These are phyloP conservation scores for Mormyrus proboscirostris DNA, from an alignment of 2,797 vertebrate species.

Conservation along the genomic window DNA sequence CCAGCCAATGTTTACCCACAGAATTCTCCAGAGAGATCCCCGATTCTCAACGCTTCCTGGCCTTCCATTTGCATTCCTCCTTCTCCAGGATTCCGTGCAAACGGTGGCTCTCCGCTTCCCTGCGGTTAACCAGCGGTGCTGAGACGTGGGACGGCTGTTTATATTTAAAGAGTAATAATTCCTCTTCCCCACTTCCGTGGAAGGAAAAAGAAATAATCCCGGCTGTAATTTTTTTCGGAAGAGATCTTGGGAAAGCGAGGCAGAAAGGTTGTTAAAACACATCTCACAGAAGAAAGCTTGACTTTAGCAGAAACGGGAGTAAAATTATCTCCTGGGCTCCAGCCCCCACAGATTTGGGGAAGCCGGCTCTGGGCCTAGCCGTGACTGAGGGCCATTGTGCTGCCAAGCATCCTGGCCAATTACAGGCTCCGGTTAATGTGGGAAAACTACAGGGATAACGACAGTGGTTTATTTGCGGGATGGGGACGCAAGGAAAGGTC, in stretches of 20 bases:
- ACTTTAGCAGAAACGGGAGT: slow-evolving; percentile 21
- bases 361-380: slow-evolving; percentile 3
- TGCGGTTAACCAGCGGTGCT: slow-evolving; percentile 58
- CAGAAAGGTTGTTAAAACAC: slow-evolving; percentile 59
- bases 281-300: slow-evolving; percentile 40
- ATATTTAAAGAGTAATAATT: slow-evolving; percentile 68
- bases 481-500: not conserved
- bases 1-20: slow-evolving; percentile 34
- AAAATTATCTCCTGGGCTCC: slow-evolving; percentile 25
- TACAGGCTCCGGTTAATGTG: not conserved
- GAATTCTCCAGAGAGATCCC: slow-evolving; percentile 40
- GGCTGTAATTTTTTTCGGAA: slow-evolving; percentile 58
- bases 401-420: not conserved
- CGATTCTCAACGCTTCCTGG: slow-evolving; percentile 5
- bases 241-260: slow-evolving; percentile 48
- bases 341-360: slow-evolving; percentile 12
- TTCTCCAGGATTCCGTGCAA: slow-evolving; percentile 26
- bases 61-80: slow-evolving; percentile 20
- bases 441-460: not conserved
- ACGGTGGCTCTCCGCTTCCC: slow-evolving; percentile 62
- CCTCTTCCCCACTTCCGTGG: slow-evolving; percentile 57
- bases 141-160: slow-evolving; percentile 55
- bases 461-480: not conserved
- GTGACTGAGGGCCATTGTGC: slow-evolving; percentile 23
- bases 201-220: slow-evolving; percentile 42